Base-by-base conservation (phyloP, 2,797 vertebrate species). In the Chlorospingus semifuscus region DNA sequence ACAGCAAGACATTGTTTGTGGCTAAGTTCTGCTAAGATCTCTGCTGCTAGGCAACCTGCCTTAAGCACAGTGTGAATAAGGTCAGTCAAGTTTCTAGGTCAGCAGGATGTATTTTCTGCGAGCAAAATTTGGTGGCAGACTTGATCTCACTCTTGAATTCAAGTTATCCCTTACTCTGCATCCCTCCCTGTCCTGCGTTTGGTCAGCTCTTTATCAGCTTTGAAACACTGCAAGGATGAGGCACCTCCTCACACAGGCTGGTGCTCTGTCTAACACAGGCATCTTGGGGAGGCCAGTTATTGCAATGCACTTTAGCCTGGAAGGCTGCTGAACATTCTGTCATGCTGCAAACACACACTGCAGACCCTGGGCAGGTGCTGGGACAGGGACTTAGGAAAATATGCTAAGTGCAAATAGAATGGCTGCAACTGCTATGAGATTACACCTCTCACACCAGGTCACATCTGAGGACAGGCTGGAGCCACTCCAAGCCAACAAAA, bases 31-130 rank as follows among this genome's bases (percentile, higher is more conserved):
- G 14, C 83, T 80, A 91, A 83, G 69, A 92, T 89, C 49, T 61
- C 56, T 83, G 93, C 90, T 95, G 87, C 94, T 91, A 89, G 87
- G 93, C 91, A 96, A 92, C 92, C 81, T 70, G 56, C 53, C 71
- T 77, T 63, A 65, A 69, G 75, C 57, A 29, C 59, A 32, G 56
- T 44, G 36, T 69, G 87, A 87, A 71, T 72, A 89, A 84, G 75
- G 87, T 83, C 74, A 68, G 68, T 70, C 68, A 84, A 87, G 92
- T 91, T 77, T 71, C 47, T 61, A 78, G 60, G 84, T 87, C 77
- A 86, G 68, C 39, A 49, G 39, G 30, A 66, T 92, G 26, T 39
- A 83, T 78, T 87, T 92, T 86, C 74, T 75, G 37, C 22, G 55
- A 91, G 71, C 44, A 78, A 78, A 85, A 90, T 85, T 52, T 72